These are phyloP conservation scores for Anticlea derivata DNA, from an alignment of 2,888 invertebrate genomes.

Conservation along the genomic window DNA sequence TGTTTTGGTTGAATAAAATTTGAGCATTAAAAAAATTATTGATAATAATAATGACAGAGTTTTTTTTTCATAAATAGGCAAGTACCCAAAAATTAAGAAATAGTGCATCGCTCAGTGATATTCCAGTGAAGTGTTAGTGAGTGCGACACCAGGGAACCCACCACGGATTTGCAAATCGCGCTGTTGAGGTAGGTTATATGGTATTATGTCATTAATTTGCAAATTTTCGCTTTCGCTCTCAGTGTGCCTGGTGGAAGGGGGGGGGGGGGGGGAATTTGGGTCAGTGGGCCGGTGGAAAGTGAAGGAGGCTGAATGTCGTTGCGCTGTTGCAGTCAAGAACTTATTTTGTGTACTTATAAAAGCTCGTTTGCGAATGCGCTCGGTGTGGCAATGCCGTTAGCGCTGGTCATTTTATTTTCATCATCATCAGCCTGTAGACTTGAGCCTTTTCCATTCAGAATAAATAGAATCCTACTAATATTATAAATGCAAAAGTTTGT, in stretches of 20 bases:
- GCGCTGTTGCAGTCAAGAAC: neutral
- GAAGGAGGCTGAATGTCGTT: constrained; percentile 51
- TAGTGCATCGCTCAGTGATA: constrained; percentile 9
- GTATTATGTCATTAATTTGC: constrained; percentile 62
- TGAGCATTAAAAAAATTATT: too few species aligned
- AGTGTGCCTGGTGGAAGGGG: constrained; percentile 2
- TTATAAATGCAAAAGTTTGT: too few species aligned
- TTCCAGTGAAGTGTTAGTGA: constrained; percentile 17
- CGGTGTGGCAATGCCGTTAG: too few species aligned
- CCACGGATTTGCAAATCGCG: constrained; percentile 33
- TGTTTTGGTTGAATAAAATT: too few species aligned
- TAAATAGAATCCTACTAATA: too few species aligned
- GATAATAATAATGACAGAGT: too few species aligned
- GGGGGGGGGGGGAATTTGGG: constrained; percentile 47
- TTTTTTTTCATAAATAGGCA: neutral
- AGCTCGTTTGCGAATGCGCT: neutral
- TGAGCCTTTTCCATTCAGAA: too few species aligned
- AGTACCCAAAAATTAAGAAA: neutral
- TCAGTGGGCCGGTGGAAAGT: constrained; percentile 60
- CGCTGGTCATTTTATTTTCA: too few species aligned
- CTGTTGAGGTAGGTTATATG: constrained; percentile 49
- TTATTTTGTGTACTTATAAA: neutral
- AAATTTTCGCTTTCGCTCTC: constrained; percentile 61
- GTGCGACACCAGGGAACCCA: constrained; percentile 25
- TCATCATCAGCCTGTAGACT: too few species aligned